phyloP scores from a whole-genome alignment of 2,888 invertebrate species.

The Labia minor region DNA sequence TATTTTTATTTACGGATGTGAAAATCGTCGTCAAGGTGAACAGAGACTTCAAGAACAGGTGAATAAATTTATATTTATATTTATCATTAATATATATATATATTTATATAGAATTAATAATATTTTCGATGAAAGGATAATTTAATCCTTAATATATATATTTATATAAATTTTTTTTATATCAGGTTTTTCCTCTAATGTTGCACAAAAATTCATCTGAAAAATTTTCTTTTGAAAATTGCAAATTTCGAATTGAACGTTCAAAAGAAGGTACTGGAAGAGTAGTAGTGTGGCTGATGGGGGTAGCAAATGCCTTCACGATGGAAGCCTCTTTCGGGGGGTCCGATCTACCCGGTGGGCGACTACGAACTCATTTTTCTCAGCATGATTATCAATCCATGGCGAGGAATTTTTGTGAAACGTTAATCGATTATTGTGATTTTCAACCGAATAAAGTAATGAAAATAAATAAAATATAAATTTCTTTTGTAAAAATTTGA shows the following conservation, averaged over 20 bases:
- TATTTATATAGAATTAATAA: too few species aligned
- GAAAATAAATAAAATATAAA: too few species aligned
- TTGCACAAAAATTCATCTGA: constrained; percentile 84
- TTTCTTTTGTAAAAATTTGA: too few species aligned
- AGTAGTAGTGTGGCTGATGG: constrained; percentile 91
- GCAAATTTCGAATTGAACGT: constrained; percentile 86
- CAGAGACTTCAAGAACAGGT: constrained; percentile 75
- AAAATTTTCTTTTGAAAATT: constrained; percentile 90
- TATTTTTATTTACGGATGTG: constrained; percentile 93
- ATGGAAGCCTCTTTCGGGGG: constrained; percentile 93
- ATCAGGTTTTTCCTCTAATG: constrained; percentile 75
- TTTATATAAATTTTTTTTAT: too few species aligned
- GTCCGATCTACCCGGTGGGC: constrained; percentile 61
- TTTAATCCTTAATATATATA: too few species aligned
- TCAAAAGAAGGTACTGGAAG: constrained; percentile 91
- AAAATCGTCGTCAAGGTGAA: constrained; percentile 63
- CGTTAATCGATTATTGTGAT: constrained; percentile 81
- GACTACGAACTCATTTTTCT: constrained; percentile 74
- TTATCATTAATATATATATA: too few species aligned
- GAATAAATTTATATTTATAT: too few species aligned
- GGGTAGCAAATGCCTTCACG: constrained; percentile 87
- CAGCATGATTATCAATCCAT: constrained; percentile 70
- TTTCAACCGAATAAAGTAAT: constrained; percentile 72
- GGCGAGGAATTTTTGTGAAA: constrained; percentile 85
- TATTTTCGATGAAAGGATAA: too few species aligned